phyloP scores from a whole-genome alignment of 2,888 invertebrate species.

The Helleia helle region DNA sequence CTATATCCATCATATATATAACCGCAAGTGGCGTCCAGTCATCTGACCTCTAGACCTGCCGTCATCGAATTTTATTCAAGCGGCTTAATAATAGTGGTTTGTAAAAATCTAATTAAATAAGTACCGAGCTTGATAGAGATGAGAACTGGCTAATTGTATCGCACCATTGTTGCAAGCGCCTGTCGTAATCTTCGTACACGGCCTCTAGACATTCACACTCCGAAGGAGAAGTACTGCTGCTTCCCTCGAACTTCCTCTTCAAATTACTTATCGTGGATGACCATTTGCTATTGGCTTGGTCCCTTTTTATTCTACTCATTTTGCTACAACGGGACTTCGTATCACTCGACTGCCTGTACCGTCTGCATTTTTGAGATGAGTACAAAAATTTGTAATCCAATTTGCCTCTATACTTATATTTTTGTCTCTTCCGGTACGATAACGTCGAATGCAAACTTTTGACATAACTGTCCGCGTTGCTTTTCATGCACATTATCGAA shows the following conservation, averaged over 20 bases:
- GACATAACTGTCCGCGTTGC: slow-evolving; percentile 46
- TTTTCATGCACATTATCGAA: slow-evolving; percentile 36
- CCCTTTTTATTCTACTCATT: slow-evolving; percentile 42
- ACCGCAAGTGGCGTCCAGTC: too few species aligned
- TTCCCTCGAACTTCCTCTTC: slow-evolving; percentile 49
- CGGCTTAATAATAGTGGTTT: too few species aligned
- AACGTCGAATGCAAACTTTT: slow-evolving; percentile 54
- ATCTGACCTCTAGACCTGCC: too few species aligned
- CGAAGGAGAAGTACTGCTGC: slow-evolving; percentile 35
- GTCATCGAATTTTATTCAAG: too few species aligned
- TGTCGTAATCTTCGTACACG: slow-evolving; percentile 61
- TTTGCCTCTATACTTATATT: slow-evolving; percentile 34
- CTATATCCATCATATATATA: too few species aligned
- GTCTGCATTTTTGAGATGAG: slow-evolving; percentile 31
- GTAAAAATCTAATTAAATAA: slow-evolving; percentile 3
- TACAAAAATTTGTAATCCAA: slow-evolving; percentile 46
- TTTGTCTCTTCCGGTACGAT: slow-evolving; percentile 43
- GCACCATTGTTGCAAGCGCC: slow-evolving; percentile 62
- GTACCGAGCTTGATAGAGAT: slow-evolving; percentile 47
- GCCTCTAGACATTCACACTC: slow-evolving; percentile 58
- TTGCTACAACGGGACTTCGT: slow-evolving; percentile 27
- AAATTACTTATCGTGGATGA: slow-evolving; percentile 44
- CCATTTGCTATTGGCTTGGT: slow-evolving; percentile 42
- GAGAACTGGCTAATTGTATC: slow-evolving; percentile 60
- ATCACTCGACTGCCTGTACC: slow-evolving; percentile 25